Base-by-base conservation (phyloP, 2,113 vertebrate species). In the Lasiurus borealis region DNA sequence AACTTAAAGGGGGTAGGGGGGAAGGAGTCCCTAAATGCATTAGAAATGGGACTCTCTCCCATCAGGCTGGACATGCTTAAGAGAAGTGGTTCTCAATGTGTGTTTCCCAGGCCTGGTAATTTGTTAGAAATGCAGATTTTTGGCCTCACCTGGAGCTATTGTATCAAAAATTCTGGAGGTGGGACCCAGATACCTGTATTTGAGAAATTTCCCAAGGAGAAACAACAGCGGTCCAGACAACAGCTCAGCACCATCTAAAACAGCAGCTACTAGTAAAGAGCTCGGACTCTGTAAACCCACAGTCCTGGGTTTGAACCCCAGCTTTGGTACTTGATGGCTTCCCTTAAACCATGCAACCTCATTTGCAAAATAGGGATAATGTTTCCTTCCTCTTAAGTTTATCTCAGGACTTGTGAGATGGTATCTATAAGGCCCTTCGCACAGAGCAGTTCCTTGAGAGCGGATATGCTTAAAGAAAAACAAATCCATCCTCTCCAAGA, bases 171-270 rank as follows among this genome's bases (percentile, higher is more conserved):
- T 64, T 59, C 59, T 3, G 25, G 19, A 40, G 8, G 31, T 25
- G 16, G 25, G 5, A 13, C 19, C 27, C 64, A 87, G 23, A 21
- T 66, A 34, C 29, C 84, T 66, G n/a, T 15, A 15, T 85, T 48
- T 91, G 78, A 85, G 87, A 84, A 69, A 95, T 57, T 83, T 52
- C 3, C 50, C 50, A 76, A 59, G 40, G 50, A 76, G 71, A 93
- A 85, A 19, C 48, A 73, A 10, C n/a, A 44, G 50, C 14, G 21
- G 18, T 91, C 34, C 31, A 64, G 10, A 85, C 36, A 46, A 46
- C 16, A 59, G 25, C 44, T 14, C 7, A 27, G 36, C 19, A 29
- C 54, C 10, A 4, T 18, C 34, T 40, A 81, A 54, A 23, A 66
- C 15, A 11, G 6, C 1, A 0, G 8, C 64, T 87, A 21, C 54